Evolutionary conservation across 2,113 vertebrate genomes (phyloP), one percentile per base, ranked within the genome.

Genomic region (Gavia stellata): DNA sequence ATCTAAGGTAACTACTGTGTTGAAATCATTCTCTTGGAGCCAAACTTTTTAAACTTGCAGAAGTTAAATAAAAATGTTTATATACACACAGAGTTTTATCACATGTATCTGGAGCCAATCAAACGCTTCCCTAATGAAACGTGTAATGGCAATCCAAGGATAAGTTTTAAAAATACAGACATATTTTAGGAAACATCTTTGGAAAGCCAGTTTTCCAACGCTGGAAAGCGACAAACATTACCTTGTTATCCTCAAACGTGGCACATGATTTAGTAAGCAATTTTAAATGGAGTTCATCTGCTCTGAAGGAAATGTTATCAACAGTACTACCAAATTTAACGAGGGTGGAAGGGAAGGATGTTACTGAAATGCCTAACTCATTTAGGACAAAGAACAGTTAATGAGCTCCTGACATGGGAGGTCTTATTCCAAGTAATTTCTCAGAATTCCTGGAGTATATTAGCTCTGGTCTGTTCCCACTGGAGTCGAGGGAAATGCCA

Each of bases 401-500:
- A 78, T 67, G 58, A 63, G 49, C 53, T 91, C 44, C 88, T 94
- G 59, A 89, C 78, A 93, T 83, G 68, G 81, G 47, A 96, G 29
- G 83, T 87, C 74, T 96, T 81, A 65, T 88, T 97, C 86, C 87
- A 95, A 97, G 73, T 73, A 93, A 94, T 71, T 96, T 94, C 53
- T 94, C 72, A 89, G 82, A 95, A 92, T 94, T 82, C 53, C 90
- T 97, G 75, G 36, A 80, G 89, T 95, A 53, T 91, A 77, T 81
- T 89, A 77, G 29, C 44, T 49, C 21, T 61, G 47, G 47, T 85
- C n/a, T 80, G 50, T 88, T 82, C 26, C 73, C 70, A 53, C 16
- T 52, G 61, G 42, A 88, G 25, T 42, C 21, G 4, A 85, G 31
- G 4, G 3, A 84, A 86, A 89, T 49, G 33, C 20, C 26, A 68